Evolutionary conservation across 2,113 vertebrate species (phyloP), one percentile per base, ranked within the genome.

Genomic region (Ardeotis arabs): DNA sequence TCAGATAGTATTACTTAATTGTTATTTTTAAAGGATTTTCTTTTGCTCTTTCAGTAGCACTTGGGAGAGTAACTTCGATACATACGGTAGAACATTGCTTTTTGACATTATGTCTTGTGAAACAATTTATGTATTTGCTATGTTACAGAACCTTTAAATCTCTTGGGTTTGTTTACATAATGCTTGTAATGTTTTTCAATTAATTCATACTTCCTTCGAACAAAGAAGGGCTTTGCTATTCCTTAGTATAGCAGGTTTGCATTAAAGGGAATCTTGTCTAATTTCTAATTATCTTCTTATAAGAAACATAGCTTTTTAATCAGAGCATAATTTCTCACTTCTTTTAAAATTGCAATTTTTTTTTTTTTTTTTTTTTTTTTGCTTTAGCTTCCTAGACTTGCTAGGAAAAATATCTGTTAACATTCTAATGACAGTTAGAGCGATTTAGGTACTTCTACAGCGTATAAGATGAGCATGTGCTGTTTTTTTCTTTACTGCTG

Each of bases 161-260:
- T 96, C 33, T 64, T 87, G 66, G n/a, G 29, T 90, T 94, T 96
- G 80, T 95, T 97, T 96, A 89, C 59, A 23, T 87, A 94, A 74
- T 33, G 60, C 21, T 73, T 95, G 68, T 59, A 91, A 73, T 60
- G 45, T 89, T 84, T 93, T 96, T 76, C 78, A 73, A 45, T 88
- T 80, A 75, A 82, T 84, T 85, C 84, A 49, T 77, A 35, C 72
- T 97, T 87, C 81, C 73, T 96, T 68, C 81, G 53, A 78, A 76
- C 44, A 74, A 79, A 88, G 72, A 91, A 90, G 25, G 21, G 19
- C 23, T 87, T 78, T 37, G 50, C 45, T 72, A 1, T 87, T 95
- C 49, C 44, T 67, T 72, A 75, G 20, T 75, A 47, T 28, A 79
- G 64, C 62, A 96, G 69, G 58, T 94, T 89, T 91, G 23, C 80